Evolutionary conservation across 2,797 vertebrate species (phyloP).

Genomic region (Australoheros facetus): DNA sequence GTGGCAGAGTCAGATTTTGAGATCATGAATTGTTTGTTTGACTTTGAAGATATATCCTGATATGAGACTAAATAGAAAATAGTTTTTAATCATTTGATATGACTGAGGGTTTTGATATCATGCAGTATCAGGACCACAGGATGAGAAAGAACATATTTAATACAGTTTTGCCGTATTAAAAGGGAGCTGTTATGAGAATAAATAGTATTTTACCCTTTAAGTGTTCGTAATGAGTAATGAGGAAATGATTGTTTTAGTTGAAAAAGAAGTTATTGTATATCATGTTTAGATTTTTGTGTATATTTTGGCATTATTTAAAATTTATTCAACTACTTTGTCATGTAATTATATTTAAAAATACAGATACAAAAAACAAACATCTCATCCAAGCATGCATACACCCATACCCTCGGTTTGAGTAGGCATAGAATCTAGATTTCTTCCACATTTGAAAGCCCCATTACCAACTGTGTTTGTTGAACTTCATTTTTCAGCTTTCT

Average conservation of each 20-base stretch:
- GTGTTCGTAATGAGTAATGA: not conserved
- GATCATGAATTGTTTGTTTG: not conserved
- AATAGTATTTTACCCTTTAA: not conserved
- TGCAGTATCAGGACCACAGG: not conserved
- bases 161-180: not conserved
- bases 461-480: not conserved
- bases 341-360: not conserved
- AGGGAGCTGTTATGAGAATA: rapidly evolving
- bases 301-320: not conserved
- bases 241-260: not conserved
- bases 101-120: not conserved
- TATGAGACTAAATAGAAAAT: not conserved
- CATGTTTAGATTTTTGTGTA: not conserved
- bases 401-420: rapidly evolving
- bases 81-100: not conserved
- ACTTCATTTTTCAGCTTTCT: not conserved
- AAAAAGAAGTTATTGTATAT: not conserved
- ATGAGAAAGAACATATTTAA: rapidly evolving
- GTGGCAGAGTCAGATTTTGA: not conserved
- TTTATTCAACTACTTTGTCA: not conserved
- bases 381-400: not conserved
- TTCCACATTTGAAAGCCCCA: too few species aligned
- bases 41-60: not conserved
- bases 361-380: not conserved
- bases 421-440: not conserved